Conservation (phyloP, 1,140 invertebrate species). For the Trypoxylus dichotomus region DNA sequence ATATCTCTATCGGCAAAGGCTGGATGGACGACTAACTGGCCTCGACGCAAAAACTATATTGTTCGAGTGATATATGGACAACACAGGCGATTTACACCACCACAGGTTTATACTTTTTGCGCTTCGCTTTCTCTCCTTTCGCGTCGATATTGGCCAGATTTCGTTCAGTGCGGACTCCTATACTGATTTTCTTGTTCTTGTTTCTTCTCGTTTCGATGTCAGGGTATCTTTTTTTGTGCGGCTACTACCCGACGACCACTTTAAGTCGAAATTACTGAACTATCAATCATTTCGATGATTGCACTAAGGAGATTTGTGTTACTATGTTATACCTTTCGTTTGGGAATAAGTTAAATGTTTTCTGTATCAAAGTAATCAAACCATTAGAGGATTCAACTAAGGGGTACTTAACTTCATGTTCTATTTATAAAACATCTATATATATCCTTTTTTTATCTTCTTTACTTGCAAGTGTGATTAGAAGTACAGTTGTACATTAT, state of each 20-base stretch:
- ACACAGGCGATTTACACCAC: conserved; percentile 31
- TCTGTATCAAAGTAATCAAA: background rate
- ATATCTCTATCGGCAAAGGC: conserved; percentile 30
- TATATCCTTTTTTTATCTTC: no score
- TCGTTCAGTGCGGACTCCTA: background rate
- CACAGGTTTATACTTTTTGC: conserved; percentile 28
- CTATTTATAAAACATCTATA: no score
- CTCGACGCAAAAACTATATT: conserved; percentile 33
- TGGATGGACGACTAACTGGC: conserved; percentile 30
- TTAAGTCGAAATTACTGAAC: conserved; percentile 7
- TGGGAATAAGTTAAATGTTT: background rate
- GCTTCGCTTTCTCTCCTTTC: conserved; percentile 5
- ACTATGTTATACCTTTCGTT: background rate
- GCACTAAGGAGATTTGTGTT: conserved; percentile 9
- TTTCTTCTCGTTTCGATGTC: background rate
- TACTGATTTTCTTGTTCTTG: conserved; percentile 24
- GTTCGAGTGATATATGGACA: conserved; percentile 33
- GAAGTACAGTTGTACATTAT: no score
- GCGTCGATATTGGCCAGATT: conserved; percentile 30
- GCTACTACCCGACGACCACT: background rate
- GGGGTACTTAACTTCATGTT: no score
- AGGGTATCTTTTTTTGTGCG: background rate
- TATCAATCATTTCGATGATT: conserved; percentile 24
- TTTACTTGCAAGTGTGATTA: no score
- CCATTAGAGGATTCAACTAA: no score